These are phyloP conservation scores for Drosophila chauvacae DNA, from an alignment of 1,140 invertebrate species.

Conservation along the genomic window DNA sequence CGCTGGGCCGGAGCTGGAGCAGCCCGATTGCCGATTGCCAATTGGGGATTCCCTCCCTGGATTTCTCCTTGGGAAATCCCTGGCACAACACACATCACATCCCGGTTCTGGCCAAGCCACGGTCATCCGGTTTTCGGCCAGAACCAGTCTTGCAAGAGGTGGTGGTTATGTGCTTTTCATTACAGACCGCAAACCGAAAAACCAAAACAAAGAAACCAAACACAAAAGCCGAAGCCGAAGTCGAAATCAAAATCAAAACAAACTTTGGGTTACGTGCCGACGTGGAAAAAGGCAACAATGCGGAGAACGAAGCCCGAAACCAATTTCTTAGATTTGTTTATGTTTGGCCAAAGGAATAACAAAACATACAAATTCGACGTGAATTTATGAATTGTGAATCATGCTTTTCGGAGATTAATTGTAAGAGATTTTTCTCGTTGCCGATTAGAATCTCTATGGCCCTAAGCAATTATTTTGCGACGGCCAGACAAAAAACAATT, in stretches of 20 bases:
- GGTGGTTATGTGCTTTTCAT: slow-evolving; percentile 17
- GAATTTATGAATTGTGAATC: slow-evolving; percentile 46
- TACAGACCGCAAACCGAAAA: slow-evolving; percentile 24
- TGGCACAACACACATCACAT: slow-evolving; percentile 8
- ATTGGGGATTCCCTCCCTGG: slow-evolving; percentile 21
- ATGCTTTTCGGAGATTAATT: slow-evolving; percentile 30
- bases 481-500: slow-evolving; percentile 22
- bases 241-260: slow-evolving; percentile 42
- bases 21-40: slow-evolving; percentile 4
- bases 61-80: slow-evolving; percentile 42
- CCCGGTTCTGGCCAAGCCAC: slow-evolving; percentile 26
- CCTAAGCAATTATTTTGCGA: slow-evolving; percentile 31
- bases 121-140: slow-evolving; percentile 31
- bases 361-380: slow-evolving; percentile 24
- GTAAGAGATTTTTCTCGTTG: slow-evolving; percentile 31
- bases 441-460: slow-evolving; percentile 35
- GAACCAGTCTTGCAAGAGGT: slow-evolving; percentile 24
- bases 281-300: slow-evolving; percentile 35
- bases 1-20: slow-evolving; percentile 20
- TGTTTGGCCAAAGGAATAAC: slow-evolving; percentile 22
- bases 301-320: slow-evolving; percentile 18
- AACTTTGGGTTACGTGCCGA: slow-evolving; percentile 60
- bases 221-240: slow-evolving; percentile 15
- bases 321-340: slow-evolving; percentile 39
- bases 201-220: slow-evolving; percentile 29